Evolutionary conservation across 2,888 invertebrate genomes (phyloP), one percentile per base, ranked within the genome.

Genomic region (Amorpha juglandis): DNA sequence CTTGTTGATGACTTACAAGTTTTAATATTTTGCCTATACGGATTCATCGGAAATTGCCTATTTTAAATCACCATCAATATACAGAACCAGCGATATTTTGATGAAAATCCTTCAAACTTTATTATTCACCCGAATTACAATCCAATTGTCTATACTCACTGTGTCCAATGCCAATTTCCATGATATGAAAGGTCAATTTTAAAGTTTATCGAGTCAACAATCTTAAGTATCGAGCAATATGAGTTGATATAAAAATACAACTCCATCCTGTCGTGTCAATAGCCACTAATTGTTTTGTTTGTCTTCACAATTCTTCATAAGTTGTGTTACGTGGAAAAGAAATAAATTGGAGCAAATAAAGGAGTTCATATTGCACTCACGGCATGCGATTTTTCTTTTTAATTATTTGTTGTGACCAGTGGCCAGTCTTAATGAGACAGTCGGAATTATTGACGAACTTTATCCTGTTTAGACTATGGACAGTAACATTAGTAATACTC

Each of bases 281-380:
- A 58, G 21, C 42, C 58, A 58, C 42, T 42, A 58, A 58, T 58
- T 42, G 38, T 58, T 58, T 58, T 58, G 58, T 58, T 58, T 58
- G 58, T 58, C 12, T 38, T 42, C 42, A 58, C 6, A 58, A 58
- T 38, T 38, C 19, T 0, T 42, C 19, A 38, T 19, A 58, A 58
- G 8, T 16, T 9, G 38, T 19, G 11, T 11, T 42, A 19, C 53
- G 53, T 33, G 42, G 38, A 7, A 58, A 58, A 42, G 16, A 42
- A 42, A 55, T 38, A 38, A 19, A 42, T 42, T 58, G 19, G 11
- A 19, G 11, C 16, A 42, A 58, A 42, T 58, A 19, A 19, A 58
- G 6, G 6, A 58, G 12, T 19, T 42, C 38, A 55, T 9, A 8
- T 7, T 19, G 11, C 14, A 35, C 35, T 38, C 11, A 12, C 11